Conservation (phyloP, 2,113 vertebrate species). For the Cyrtonyx montezumae region DNA sequence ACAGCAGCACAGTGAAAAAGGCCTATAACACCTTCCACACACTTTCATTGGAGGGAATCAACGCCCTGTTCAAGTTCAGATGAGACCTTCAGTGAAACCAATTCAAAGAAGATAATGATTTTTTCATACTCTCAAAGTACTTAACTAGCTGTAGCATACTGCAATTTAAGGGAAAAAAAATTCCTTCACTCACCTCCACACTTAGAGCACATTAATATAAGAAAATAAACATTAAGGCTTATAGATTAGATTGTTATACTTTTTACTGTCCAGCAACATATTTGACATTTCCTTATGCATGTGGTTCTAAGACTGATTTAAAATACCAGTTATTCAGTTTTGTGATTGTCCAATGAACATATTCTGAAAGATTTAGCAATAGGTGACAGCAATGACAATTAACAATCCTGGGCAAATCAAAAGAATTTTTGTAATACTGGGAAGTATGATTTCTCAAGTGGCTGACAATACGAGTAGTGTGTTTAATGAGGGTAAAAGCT, state of each 20-base stretch:
- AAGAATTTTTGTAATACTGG: neutral
- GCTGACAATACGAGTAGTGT: neutral
- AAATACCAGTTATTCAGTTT: neutral
- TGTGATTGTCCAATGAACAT: neutral
- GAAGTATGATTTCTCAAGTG: conserved; percentile 4
- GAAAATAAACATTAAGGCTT: neutral
- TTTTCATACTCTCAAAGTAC: neutral
- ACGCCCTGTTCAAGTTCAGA: neutral
- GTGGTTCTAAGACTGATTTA: neutral
- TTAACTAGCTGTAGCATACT: neutral
- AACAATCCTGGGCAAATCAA: neutral
- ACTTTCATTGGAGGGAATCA: neutral
- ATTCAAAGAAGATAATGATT: neutral
- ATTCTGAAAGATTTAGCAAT: neutral
- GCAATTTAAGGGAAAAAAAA: neutral
- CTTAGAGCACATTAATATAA: neutral
- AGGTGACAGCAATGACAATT: conserved; percentile 1
- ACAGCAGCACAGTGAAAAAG: neutral
- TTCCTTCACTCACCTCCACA: neutral
- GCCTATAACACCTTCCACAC: neutral
- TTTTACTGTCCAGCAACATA: neutral
- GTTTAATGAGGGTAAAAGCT: neutral
- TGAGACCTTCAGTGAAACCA: neutral
- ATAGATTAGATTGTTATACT: neutral
- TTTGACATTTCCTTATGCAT: neutral